A percentile compares a stretch with the other conserved stretches of the same genome.
Conservation (phyloP, 2,797 vertebrate genomes). For the Leptodactylus fallax region DNA sequence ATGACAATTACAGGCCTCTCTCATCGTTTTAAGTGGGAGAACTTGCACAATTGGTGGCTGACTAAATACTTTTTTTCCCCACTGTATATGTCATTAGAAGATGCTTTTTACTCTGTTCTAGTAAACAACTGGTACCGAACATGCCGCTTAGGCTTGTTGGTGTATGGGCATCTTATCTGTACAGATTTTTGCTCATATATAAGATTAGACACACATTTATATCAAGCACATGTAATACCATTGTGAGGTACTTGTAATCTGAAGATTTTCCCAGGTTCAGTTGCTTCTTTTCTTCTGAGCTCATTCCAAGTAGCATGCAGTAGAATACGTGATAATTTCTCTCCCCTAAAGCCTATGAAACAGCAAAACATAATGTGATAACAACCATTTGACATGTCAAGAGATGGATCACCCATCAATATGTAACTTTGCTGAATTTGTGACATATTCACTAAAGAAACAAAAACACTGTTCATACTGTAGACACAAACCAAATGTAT, state of each 20-base stretch:
- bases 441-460: no score
- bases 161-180: background rate
- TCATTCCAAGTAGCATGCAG: constrained; percentile 93
- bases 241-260: constrained; percentile 90
- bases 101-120: background rate
- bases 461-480: no score
- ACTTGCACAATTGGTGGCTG: no score
- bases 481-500: no score
- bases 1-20: no score
- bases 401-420: background rate
- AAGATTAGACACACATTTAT: background rate
- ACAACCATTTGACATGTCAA: background rate
- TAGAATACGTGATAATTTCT: constrained; percentile 99
- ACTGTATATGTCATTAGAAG: no score
- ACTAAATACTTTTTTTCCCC: no score
- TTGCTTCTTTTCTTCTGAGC: constrained; percentile 87
- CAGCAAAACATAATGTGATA: background rate
- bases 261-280: constrained; percentile 85
- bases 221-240: constrained; percentile 75
- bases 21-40: no score
- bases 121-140: background rate
- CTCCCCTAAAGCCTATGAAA: constrained; percentile 84
- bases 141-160: background rate
- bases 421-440: no score
- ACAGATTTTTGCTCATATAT: background rate